Conservation (phyloP, 2,113 vertebrate species). For the Chrysemys picta region DNA sequence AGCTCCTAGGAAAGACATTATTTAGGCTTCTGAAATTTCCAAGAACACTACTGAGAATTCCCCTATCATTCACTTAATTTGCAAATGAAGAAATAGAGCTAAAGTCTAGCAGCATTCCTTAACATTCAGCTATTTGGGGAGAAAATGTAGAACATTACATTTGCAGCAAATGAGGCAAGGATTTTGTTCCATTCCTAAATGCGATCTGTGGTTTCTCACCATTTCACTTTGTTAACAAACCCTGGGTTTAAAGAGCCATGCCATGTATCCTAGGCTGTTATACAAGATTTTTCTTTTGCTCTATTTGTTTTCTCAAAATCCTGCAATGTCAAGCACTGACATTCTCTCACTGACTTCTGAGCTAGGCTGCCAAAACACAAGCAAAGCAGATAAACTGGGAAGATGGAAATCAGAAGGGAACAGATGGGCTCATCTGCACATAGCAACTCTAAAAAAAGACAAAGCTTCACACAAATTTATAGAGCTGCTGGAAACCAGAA, state of each 20-base stretch:
- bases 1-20: not conserved
- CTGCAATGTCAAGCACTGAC: not conserved
- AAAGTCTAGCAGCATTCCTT: not conserved
- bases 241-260: not conserved
- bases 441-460: conserved; percentile 41
- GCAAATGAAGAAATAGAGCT: not conserved
- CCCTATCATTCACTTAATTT: not conserved
- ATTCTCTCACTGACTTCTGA: not conserved
- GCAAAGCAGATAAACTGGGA: conserved; percentile 34
- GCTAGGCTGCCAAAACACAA: not conserved
- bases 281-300: not conserved
- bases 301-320: not conserved
- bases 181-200: not conserved
- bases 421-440: conserved; percentile 52
- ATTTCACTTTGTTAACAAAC: not conserved
- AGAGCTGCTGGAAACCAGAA: conserved; percentile 40
- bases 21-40: not conserved
- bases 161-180: not conserved
- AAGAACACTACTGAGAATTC: not conserved
- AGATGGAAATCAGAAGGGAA: conserved; percentile 39
- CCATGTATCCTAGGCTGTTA: rapidly evolving
- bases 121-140: not conserved
- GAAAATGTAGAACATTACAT: not conserved
- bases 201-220: not conserved
- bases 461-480: conserved; percentile 30